A percentile compares a stretch with the other conserved stretches of the same genome.
These are phyloP conservation scores for Semicossyphus pulcher DNA, from an alignment of 2,113 vertebrate species.

Conservation along the genomic window DNA sequence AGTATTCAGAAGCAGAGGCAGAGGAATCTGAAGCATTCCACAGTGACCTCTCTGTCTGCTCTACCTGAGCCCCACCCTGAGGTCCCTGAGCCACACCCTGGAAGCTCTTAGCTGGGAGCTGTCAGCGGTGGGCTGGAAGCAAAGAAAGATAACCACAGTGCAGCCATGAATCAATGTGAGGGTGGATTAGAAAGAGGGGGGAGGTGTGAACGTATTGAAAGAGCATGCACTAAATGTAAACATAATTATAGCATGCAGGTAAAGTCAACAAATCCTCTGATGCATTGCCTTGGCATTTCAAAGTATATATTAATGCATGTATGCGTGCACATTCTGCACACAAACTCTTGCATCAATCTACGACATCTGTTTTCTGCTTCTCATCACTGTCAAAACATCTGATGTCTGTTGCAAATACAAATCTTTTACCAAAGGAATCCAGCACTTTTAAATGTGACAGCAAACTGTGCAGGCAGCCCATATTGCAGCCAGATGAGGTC, in stretches of 20 bases:
- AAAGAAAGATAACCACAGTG: constrained; percentile 21
- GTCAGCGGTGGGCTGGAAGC: constrained; percentile 46
- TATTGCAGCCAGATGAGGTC: constrained; percentile 76
- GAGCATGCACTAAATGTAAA: constrained; percentile 28
- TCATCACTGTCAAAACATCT: constrained; percentile 45
- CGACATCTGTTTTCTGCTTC: constrained; percentile 48
- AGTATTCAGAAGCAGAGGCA: constrained; percentile 28
- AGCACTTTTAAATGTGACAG: constrained; percentile 45
- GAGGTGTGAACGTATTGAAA: background rate
- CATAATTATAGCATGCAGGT: constrained; percentile 7
- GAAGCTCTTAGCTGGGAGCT: constrained; percentile 38
- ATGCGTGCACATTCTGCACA: constrained; percentile 24
- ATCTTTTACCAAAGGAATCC: constrained; percentile 49
- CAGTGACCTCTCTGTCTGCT: constrained; percentile 50
- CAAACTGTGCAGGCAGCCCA: constrained; percentile 55
- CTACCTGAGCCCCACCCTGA: constrained; percentile 68
- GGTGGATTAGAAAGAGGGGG: constrained; percentile 16
- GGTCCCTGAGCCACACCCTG: constrained; percentile 49
- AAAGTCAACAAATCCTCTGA: constrained; percentile 6
- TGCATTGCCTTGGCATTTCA: constrained; percentile 10
- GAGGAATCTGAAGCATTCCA: constrained; percentile 75
- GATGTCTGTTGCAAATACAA: constrained; percentile 54
- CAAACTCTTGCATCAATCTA: background rate
- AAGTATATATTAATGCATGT: background rate
- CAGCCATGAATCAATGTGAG: constrained; percentile 21